Evolutionary conservation across 1,140 invertebrate species (phyloP).

Genomic region (Drosophila saltans): DNA sequence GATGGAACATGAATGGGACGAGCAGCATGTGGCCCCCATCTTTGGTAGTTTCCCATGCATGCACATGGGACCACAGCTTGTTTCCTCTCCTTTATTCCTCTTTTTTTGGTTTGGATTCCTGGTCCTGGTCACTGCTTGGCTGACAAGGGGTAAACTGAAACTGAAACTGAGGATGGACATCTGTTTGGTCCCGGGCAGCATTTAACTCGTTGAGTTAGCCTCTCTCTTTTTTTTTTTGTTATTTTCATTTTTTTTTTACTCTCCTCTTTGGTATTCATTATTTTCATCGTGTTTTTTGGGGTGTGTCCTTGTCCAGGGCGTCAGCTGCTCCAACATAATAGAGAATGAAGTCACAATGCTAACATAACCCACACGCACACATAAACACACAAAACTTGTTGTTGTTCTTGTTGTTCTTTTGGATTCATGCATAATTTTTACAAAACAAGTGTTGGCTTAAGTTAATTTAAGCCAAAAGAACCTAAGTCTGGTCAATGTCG

Average conservation of each 20-base stretch:
- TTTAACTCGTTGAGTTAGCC: constrained; percentile 31
- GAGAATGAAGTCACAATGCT: constrained; percentile 44
- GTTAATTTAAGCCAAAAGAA: constrained; percentile 35
- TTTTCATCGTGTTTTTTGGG: constrained; percentile 42
- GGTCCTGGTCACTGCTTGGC: constrained; percentile 42
- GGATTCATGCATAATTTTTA: constrained; percentile 43
- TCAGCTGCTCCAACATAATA: constrained; percentile 55
- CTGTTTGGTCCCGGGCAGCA: constrained; percentile 7
- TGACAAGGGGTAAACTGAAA: constrained; percentile 32
- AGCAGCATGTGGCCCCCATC: constrained; percentile 1
- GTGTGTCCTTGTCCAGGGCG: constrained; percentile 38
- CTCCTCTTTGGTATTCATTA: constrained; percentile 59
- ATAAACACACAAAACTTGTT: not conserved
- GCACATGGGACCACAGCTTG: constrained; percentile 37
- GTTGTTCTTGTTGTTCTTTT: no score
- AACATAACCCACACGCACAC: constrained; percentile 29
- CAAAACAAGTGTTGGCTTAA: constrained; percentile 21
- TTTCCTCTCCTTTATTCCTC: not conserved
- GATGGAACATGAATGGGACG: constrained; percentile 8
- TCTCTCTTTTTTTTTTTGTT: constrained; percentile 41
- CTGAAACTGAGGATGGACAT: constrained; percentile 8
- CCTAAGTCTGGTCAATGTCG: constrained; percentile 45
- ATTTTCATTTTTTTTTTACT: constrained; percentile 16
- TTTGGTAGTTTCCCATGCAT: constrained; percentile 3
- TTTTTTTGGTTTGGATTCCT: not conserved